phyloP scores from a whole-genome alignment of 2,113 vertebrate species.

The Microcebus tavaratra region DNA sequence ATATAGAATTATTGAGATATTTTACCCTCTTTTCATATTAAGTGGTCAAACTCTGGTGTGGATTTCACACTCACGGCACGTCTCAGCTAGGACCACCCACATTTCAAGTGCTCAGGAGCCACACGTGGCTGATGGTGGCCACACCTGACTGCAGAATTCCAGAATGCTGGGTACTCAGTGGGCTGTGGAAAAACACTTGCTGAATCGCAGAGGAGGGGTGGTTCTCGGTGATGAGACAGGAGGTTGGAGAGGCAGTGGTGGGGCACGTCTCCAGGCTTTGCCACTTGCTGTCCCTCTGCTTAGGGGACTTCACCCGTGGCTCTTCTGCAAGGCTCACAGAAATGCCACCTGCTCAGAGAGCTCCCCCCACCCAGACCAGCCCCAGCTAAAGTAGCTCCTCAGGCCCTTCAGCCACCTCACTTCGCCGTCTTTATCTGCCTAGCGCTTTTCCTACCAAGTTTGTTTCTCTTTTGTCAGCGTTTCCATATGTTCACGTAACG shows the following conservation, averaged over 20 bases:
- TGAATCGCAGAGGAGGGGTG: rapidly evolving
- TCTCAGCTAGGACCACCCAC: background rate
- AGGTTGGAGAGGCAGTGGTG: background rate
- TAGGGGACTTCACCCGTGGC: background rate
- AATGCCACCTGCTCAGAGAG: background rate
- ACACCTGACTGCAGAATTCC: background rate
- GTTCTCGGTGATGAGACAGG: rapidly evolving
- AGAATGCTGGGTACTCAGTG: background rate
- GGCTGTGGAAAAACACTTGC: too few relatives aligned
- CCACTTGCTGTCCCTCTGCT: background rate
- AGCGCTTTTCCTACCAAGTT: background rate
- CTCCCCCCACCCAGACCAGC: too few relatives aligned
- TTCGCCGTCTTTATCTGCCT: background rate
- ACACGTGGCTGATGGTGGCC: background rate
- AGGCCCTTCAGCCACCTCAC: background rate
- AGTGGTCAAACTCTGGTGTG: background rate
- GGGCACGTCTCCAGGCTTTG: rapidly evolving
- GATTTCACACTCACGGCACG: background rate
- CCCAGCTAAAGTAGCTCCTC: background rate
- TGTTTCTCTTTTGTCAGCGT: background rate
- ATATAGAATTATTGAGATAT: background rate
- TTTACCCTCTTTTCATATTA: background rate
- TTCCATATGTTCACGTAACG: rapidly evolving
- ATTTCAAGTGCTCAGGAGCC: background rate
- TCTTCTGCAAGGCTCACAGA: background rate